phyloP scores from a whole-genome alignment of 2,888 invertebrate species.

The Mamestra brassicae region DNA sequence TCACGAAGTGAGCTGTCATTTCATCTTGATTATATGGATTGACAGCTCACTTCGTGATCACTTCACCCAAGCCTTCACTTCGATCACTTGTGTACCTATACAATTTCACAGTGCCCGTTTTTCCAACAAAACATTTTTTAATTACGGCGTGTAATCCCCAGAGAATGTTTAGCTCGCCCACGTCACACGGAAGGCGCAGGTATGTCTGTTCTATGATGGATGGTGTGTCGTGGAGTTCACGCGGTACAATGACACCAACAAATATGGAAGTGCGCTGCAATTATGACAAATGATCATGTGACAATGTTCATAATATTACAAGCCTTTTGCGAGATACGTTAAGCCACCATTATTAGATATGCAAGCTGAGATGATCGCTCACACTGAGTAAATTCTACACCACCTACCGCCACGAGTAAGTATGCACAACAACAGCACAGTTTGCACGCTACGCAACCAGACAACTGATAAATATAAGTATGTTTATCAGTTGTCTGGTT shows the following conservation, averaged over 20 bases:
- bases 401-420: background rate
- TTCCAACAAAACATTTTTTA: constrained; percentile 55
- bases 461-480: too few relatives aligned
- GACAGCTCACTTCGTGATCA: too few relatives aligned
- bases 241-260: background rate
- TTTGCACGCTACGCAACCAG: too few relatives aligned
- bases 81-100: too few relatives aligned
- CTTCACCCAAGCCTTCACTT: too few relatives aligned
- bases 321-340: background rate
- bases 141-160: constrained; percentile 51
- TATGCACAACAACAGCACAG: background rate
- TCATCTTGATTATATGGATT: too few relatives aligned
- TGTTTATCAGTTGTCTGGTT: too few relatives aligned
- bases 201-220: constrained; percentile 23
- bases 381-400: too few relatives aligned
- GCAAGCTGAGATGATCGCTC: too few relatives aligned
- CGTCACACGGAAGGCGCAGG: constrained; percentile 12
- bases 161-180: constrained; percentile 12
- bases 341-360: background rate
- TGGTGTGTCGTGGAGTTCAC: background rate
- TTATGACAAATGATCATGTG: constrained; percentile 12
- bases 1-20: too few relatives aligned
- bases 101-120: background rate
- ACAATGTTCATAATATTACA: background rate
- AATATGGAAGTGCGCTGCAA: constrained; percentile 7